Conservation (phyloP, 2,888 invertebrate genomes). For the Sinohyriopsis cumingii region DNA sequence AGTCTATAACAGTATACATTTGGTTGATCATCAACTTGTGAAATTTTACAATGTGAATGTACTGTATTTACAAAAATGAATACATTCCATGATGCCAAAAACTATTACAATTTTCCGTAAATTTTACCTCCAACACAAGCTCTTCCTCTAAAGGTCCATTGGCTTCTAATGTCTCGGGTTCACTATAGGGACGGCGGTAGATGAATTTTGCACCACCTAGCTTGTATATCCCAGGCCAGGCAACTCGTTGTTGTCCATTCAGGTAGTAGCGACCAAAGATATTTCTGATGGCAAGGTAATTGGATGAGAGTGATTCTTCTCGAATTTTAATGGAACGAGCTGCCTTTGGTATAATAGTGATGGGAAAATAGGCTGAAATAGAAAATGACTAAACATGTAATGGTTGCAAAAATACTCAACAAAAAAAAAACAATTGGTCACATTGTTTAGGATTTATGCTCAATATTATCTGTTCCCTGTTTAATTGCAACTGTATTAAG, state of each 20-base stretch:
- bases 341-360: slow-evolving; percentile 55
- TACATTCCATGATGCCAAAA: background rate
- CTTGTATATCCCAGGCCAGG: slow-evolving; percentile 86
- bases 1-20: no score
- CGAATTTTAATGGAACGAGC: slow-evolving; percentile 74
- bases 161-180: slow-evolving; percentile 87
- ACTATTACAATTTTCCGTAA: background rate
- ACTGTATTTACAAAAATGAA: background rate
- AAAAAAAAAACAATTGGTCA: background rate
- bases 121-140: slow-evolving; percentile 84
- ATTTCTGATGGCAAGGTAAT: slow-evolving; percentile 92
- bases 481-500: no score
- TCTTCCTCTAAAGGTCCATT: slow-evolving; percentile 91
- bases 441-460: background rate
- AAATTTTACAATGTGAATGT: no score
- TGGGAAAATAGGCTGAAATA: slow-evolving; percentile 57
- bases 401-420: background rate
- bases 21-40: no score
- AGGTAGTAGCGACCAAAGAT: slow-evolving; percentile 88
- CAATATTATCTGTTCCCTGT: no score
- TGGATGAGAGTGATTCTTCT: slow-evolving; percentile 87
- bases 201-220: slow-evolving; percentile 91
- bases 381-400: background rate
- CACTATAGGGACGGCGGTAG: slow-evolving; percentile 81
- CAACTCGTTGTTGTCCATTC: slow-evolving; percentile 95